A percentile compares a stretch with the other conserved stretches of the same genome.
phyloP scores from a whole-genome alignment of 2,888 invertebrate genomes.

The Drosophila putrida region DNA sequence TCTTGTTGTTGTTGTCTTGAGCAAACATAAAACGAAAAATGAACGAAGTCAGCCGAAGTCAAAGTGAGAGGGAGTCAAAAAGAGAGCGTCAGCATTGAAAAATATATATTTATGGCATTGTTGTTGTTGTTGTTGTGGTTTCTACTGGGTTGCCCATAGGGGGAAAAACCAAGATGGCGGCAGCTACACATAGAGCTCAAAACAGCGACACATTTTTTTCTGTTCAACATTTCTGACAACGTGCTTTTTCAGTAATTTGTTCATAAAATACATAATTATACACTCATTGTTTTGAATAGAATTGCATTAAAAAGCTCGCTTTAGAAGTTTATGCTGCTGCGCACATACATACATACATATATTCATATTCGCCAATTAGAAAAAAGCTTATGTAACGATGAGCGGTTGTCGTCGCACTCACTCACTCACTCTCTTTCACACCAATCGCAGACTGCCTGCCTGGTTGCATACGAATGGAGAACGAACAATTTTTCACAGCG shows the following conservation, averaged over 20 bases:
- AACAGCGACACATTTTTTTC: slow-evolving; percentile 63
- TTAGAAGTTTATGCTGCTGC: slow-evolving; percentile 50
- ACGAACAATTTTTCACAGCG: slow-evolving; percentile 64
- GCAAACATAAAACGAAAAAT: slow-evolving; percentile 78
- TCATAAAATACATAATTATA: slow-evolving; percentile 1
- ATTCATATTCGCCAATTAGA: slow-evolving; percentile 43
- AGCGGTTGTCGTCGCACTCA: slow-evolving; percentile 39
- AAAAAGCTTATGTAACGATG: slow-evolving; percentile 77
- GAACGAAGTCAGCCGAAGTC: slow-evolving; percentile 63
- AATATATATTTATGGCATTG: slow-evolving; percentile 58
- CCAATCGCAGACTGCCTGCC: slow-evolving; percentile 4
- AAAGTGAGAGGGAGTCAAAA: slow-evolving; percentile 69
- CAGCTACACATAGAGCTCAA: slow-evolving; percentile 64
- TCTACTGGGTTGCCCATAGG: slow-evolving; percentile 65
- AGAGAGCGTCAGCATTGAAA: slow-evolving; percentile 71
- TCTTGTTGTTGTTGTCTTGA: slow-evolving; percentile 45
- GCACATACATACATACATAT: slow-evolving; percentile 17
- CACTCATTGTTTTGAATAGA: slow-evolving; percentile 1
- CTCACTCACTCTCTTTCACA: slow-evolving; percentile 28
- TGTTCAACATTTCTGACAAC: slow-evolving; percentile 44
- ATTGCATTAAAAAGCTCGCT: slow-evolving; percentile 34
- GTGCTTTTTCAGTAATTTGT: slow-evolving; percentile 35
- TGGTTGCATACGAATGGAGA: slow-evolving; percentile 48
- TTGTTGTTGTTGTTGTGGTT: slow-evolving; percentile 26
- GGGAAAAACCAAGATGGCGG: slow-evolving; percentile 78